phyloP scores from a whole-genome alignment of 2,797 vertebrate species.

The Lophotriccus pileatus region DNA sequence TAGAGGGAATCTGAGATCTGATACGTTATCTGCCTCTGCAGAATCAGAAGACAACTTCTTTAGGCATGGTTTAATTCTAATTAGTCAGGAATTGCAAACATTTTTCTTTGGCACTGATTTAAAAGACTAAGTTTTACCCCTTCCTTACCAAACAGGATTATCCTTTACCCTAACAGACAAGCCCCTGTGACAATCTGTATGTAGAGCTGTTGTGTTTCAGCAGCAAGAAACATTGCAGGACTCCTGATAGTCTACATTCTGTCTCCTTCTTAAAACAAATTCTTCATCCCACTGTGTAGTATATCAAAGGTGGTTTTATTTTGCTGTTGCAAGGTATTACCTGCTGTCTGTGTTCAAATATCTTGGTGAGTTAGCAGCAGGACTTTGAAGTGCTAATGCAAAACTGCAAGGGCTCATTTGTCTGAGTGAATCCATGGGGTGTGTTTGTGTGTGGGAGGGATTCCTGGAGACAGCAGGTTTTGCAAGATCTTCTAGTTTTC shows the following conservation, averaged over 20 bases:
- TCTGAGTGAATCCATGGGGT: conserved; percentile 45
- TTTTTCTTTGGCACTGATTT: background rate
- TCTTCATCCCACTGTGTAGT: background rate
- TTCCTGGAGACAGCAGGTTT: conserved; percentile 64
- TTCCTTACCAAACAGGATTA: background rate
- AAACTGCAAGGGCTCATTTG: conserved; percentile 52
- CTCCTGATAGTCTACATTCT: background rate
- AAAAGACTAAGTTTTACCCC: background rate
- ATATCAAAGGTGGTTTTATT: background rate
- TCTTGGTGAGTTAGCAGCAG: conserved; percentile 29
- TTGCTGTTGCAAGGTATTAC: background rate
- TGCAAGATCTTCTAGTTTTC: conserved; percentile 62
- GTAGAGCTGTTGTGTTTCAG: background rate
- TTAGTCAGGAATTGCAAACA: background rate
- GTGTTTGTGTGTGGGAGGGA: conserved; percentile 62
- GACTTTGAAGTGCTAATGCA: conserved; percentile 66
- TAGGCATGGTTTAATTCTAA: background rate
- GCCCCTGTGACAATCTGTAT: background rate
- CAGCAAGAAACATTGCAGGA: background rate
- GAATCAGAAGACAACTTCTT: background rate
- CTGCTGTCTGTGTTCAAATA: conserved; percentile 18
- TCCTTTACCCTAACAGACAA: too few species aligned
- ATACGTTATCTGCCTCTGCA: background rate
- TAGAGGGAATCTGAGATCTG: background rate
- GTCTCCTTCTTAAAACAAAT: background rate